These are phyloP conservation scores for Eupleurogrammus muticus DNA, from an alignment of 2,797 vertebrate species.

Conservation along the genomic window DNA sequence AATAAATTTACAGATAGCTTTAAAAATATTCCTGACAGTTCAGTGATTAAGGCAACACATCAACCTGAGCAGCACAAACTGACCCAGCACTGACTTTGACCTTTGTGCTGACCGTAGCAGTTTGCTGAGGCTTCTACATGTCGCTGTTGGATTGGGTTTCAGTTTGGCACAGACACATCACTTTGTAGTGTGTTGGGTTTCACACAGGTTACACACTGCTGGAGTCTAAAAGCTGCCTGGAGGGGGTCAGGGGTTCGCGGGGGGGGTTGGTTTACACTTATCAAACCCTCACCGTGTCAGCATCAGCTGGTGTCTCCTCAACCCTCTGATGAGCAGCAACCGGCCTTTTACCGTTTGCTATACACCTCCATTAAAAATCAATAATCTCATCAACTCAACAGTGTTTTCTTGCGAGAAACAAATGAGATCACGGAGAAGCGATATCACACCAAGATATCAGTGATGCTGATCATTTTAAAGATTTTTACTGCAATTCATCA, in stretches of 20 bases:
- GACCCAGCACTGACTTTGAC: constrained; percentile 27
- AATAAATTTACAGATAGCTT: background rate
- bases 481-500: too few relatives aligned
- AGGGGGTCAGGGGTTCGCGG: background rate
- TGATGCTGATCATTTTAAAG: background rate
- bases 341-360: too few relatives aligned
- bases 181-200: constrained; percentile 55
- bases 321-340: background rate
- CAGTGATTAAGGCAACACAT: background rate
- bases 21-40: background rate
- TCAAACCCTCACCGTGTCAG: constrained; percentile 10
- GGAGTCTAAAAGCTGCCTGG: constrained; percentile 36
- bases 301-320: background rate
- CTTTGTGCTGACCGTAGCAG: constrained; percentile 9
- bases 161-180: constrained; percentile 19
- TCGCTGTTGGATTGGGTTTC: constrained; percentile 48
- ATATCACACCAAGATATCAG: background rate
- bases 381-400: background rate
- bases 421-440: background rate
- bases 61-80: constrained; percentile 1
- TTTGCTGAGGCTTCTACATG: background rate
- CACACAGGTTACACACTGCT: constrained; percentile 51
- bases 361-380: background rate
- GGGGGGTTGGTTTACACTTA: constrained; percentile 15
- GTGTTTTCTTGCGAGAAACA: background rate